Evolutionary conservation across 2,113 vertebrate species (phyloP).

Genomic region (Perca schrenkii): DNA sequence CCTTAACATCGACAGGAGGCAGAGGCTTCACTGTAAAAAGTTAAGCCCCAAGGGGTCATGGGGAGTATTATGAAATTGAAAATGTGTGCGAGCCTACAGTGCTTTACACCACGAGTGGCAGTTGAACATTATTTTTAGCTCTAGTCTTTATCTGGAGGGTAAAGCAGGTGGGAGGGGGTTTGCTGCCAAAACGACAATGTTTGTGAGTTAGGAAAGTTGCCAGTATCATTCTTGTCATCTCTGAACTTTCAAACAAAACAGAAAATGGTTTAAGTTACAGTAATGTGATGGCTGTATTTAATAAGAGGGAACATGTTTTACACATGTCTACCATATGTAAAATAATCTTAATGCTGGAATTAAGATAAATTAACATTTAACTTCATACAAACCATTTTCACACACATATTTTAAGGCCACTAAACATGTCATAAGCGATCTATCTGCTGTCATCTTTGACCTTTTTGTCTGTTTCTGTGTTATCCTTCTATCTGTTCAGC

Average conservation of each 20-base stretch:
- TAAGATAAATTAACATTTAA: neutral
- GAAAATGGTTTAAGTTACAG: neutral
- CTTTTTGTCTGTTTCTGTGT: neutral
- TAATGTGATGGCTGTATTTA: neutral
- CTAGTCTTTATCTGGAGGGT: neutral
- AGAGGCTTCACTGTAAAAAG: conserved; percentile 86
- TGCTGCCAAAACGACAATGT: neutral
- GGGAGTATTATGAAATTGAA: neutral
- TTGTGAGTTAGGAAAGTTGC: conserved; percentile 1
- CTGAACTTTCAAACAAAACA: conserved; percentile 6
- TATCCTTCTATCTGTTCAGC: conserved; percentile 3
- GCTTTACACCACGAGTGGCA: neutral
- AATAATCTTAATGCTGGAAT: neutral
- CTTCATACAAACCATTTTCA: neutral
- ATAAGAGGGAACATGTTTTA: neutral
- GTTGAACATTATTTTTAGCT: conserved; percentile 24
- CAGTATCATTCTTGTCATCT: neutral
- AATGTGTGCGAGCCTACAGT: neutral
- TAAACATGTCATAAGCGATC: neutral
- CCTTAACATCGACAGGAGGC: conserved; percentile 83
- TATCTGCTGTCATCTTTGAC: neutral
- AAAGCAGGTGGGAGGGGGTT: neutral
- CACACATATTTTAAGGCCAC: neutral
- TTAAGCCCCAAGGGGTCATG: conserved; percentile 21
- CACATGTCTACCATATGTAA: neutral